Evolutionary conservation across 2,113 vertebrate genomes (phyloP).

Genomic region (Tonatia bakeri): DNA sequence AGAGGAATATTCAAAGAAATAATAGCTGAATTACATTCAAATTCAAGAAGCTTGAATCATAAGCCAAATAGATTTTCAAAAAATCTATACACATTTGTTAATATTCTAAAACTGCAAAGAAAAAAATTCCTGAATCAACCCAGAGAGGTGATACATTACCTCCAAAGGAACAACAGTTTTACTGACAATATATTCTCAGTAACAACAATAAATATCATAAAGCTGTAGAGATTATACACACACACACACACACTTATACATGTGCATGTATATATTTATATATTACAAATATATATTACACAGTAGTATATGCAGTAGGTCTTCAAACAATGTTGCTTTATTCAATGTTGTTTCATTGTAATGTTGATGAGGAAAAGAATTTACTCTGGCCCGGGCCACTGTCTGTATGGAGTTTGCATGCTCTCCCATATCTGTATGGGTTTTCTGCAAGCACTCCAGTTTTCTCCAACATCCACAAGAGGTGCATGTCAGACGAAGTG

Average conservation of each 20-base stretch:
- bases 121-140: neutral
- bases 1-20: neutral
- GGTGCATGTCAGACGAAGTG: neutral
- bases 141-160: neutral
- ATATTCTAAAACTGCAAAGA: neutral
- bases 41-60: neutral
- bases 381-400: neutral
- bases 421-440: neutral
- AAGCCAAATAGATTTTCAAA: neutral
- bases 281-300: neutral
- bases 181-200: neutral
- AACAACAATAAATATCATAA: neutral
- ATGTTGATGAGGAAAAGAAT: neutral
- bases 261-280: neutral
- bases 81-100: neutral
- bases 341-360: neutral
- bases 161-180: neutral
- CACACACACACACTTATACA: neutral
- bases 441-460: neutral
- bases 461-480: neutral
- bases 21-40: neutral
- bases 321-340: neutral
- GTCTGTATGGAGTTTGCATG: neutral
- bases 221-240: neutral
- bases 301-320: neutral